Evolutionary conservation across 2,797 vertebrate species (phyloP), one percentile per base, ranked within the genome.

Genomic region (Crocodylus rhombifer): DNA sequence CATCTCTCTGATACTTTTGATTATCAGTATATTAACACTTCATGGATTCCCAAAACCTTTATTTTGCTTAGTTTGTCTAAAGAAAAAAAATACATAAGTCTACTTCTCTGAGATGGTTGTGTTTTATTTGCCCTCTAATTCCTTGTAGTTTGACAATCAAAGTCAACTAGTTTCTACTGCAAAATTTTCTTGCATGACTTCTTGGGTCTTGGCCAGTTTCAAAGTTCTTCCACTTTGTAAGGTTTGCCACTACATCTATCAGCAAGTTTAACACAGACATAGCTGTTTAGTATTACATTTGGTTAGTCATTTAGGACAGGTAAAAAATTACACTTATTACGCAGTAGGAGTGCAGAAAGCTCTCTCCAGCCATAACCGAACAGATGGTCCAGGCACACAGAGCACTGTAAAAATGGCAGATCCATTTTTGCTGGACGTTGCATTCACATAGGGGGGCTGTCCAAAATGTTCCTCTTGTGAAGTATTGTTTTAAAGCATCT

Each of bases 71-170:
- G n/a, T 85, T 75, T 88, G 80, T 4, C 33, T 81, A 51, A 42
- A 56, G 67, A 23, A 57, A 67, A 73, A 69, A 73, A 51, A 51
- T 51, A 51, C 42, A 67, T 60, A 23, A 57, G 26, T 67, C 58
- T 63, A 80, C 78, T 84, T 87, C 71, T 63, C 51, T 77, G 28
- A 90, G 88, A 63, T 91, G 71, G 69, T 75, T 95, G 69, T 77
- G 73, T 42, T 90, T 88, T 56, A 14, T 63, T 14, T 60, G 56
- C 63, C 82, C 62, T 77, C 77, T 61, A 28, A 60, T 62, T 64
- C 79, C 64, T 28, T 25, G 75, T 80, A 83, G 83, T 86, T 94
- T 93, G 95, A 89, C 89, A 94, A 20, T 89, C 91, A 95, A 97
- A 95, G 88, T 30, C 64, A 85, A 82, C 51, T 85, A 9, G 4